Percentiles rank a stretch among this genome's conserved stretches.
Evolutionary conservation across 2,797 vertebrate species (phyloP).

Genomic region (Helarctos malayanus): DNA sequence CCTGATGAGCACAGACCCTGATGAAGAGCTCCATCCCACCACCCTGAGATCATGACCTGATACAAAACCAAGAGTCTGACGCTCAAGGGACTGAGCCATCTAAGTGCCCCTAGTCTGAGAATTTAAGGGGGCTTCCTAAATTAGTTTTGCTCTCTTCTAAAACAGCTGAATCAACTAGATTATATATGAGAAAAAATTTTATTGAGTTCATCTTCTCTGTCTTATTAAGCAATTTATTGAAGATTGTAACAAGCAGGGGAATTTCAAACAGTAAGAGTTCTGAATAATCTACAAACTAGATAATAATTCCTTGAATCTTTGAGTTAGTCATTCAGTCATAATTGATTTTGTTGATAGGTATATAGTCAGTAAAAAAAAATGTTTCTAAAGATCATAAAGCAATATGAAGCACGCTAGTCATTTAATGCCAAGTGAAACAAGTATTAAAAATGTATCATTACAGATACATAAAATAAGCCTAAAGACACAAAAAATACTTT

Average conservation of each 20-base stretch:
- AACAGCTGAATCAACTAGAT: background rate
- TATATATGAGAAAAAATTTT: background rate
- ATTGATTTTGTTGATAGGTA: background rate
- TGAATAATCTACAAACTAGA: background rate
- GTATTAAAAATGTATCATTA: background rate
- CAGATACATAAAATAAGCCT: conserved; percentile 9
- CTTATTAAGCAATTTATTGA: background rate
- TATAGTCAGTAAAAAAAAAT: conserved; percentile 9
- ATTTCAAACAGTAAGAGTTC: conserved; percentile 48
- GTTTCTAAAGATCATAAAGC: conserved; percentile 42
- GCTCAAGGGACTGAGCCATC: background rate
- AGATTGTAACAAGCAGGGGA: background rate
- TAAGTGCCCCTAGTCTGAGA: background rate
- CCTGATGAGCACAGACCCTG: background rate
- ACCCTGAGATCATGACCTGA: background rate
- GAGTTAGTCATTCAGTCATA: background rate
- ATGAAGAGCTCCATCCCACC: background rate
- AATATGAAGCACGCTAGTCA: background rate
- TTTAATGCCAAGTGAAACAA: conserved; percentile 21
- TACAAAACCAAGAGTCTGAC: background rate
- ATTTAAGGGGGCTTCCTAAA: conserved; percentile 33
- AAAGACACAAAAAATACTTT: background rate
- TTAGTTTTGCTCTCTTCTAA: conserved; percentile 23
- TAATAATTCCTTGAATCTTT: conserved; percentile 37
- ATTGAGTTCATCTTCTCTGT: background rate